Evolutionary conservation across 2,797 vertebrate species (phyloP), one percentile per base, ranked within the genome.

Genomic region (Chloroceryle amazona): DNA sequence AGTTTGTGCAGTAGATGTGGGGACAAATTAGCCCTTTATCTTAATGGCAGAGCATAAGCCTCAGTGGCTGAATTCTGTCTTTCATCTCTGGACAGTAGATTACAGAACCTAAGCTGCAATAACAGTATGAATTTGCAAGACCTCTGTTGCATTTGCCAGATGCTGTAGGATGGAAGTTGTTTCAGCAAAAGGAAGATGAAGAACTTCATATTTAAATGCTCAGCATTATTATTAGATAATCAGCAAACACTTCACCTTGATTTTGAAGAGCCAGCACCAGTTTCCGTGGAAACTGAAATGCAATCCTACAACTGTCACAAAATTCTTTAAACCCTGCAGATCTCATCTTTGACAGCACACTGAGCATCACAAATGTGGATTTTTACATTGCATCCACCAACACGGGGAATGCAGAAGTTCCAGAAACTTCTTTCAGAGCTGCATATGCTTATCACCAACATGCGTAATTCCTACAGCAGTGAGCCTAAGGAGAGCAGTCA

Each of bases 211-310:
- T 91, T 71, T 76, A 92, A 94, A 81, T 31, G 20, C 8, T 92
- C 71, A 49, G 83, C n/a, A 46, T 87, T 85, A 91, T 85, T 87
- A 83, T 41, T 82, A 87, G 81, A 72, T 81, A 85, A 92, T 62
- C 65, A 96, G 86, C 46, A 79, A 89, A 72, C 61, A 75, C 72
- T 89, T 89, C 81, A 96, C 96, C 90, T 96, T 96, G 94, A 89
- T 93, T 95, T 96, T 71, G 54, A 73, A 90, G 29, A 92, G 51
- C 28, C 41, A 42, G 35, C 37, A 71, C 68, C 75, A 52, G 95
- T 96, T 97, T 93, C 96, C 61, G 0, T 91, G 95, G 97, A 93
- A 97, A 97, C 93, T 7, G 61, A 80, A 89, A 70, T 35, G 49
- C 55, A 33, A 73, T 74, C 80, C 62, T 70, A 61, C 61, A 87